A percentile compares a stretch with the other conserved stretches of the same genome.
Conservation (phyloP, 2,888 invertebrate genomes). For the Plagiodera versicolora region DNA sequence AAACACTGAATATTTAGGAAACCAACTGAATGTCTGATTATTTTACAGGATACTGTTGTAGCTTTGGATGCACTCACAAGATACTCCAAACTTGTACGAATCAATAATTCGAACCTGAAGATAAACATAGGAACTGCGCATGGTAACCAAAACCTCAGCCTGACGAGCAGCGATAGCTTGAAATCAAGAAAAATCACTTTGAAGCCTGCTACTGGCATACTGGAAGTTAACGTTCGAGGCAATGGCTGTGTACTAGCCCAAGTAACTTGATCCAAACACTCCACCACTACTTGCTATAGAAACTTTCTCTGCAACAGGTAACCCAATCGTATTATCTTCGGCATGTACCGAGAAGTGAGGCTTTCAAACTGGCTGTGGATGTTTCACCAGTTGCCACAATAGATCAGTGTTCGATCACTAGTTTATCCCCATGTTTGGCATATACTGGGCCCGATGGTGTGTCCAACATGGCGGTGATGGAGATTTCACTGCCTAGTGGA, state of each 20-base stretch:
- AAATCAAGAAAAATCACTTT: conserved; percentile 55
- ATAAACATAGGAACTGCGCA: conserved; percentile 55
- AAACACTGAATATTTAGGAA: neutral
- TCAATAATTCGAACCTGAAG: conserved; percentile 53
- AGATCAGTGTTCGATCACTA: conserved; percentile 56
- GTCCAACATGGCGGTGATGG: conserved; percentile 65
- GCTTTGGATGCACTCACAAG: conserved; percentile 63
- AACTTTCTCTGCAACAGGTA: conserved; percentile 46
- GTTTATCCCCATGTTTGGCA: conserved; percentile 50
- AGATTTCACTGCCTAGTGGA: conserved; percentile 66
- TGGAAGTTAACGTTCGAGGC: conserved; percentile 55
- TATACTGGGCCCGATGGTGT: conserved; percentile 54
- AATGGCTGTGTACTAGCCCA: conserved; percentile 62
- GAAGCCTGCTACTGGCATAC: conserved; percentile 52
- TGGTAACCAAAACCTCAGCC: conserved; percentile 52
- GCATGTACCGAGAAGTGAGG: conserved; percentile 55
- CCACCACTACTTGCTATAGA: neutral
- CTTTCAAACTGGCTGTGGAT: conserved; percentile 57
- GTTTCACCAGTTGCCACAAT: conserved; percentile 53
- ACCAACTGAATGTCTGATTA: neutral
- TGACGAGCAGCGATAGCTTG: conserved; percentile 57
- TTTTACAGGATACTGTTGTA: conserved; percentile 61
- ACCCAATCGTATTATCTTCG: conserved; percentile 58
- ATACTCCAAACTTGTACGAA: conserved; percentile 57
- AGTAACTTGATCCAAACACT: conserved; percentile 44